Percentiles rank a stretch among this genome's conserved stretches.
These are phyloP conservation scores for Donacobius atricapilla DNA, from an alignment of 2,113 vertebrate genomes.

Conservation along the genomic window DNA sequence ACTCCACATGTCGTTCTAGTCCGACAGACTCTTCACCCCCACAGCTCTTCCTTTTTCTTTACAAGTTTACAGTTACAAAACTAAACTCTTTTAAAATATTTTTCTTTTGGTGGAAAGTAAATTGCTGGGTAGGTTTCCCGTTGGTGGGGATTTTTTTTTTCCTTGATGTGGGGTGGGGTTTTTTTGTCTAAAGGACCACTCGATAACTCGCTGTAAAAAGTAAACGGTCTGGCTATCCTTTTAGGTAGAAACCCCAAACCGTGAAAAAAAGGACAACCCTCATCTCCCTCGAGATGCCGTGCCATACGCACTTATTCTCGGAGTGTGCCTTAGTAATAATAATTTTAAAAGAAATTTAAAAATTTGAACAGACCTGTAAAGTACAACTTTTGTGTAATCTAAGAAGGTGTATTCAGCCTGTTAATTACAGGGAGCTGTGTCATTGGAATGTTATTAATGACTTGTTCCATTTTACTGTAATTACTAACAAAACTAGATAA, in stretches of 20 bases:
- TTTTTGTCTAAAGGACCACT: not conserved
- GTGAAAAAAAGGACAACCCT: not conserved
- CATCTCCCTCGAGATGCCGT: not conserved
- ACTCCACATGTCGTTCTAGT: not conserved
- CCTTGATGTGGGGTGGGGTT: too few species aligned
- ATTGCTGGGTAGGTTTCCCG: not conserved
- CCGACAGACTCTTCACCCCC: not conserved
- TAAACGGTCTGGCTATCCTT: not conserved
- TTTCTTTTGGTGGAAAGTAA: not conserved
- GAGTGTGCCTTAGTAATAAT: not conserved
- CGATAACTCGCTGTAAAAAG: not conserved
- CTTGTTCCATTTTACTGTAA: constrained; percentile 68
- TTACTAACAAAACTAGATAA: constrained; percentile 71
- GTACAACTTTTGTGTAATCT: constrained; percentile 57
- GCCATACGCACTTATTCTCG: not conserved
- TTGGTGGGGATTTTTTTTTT: not conserved
- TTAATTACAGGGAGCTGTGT: constrained; percentile 65
- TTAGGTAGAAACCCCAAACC: not conserved
- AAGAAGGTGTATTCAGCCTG: constrained; percentile 68
- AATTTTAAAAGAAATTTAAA: not conserved
- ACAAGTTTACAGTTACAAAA: not conserved
- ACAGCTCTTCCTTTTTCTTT: not conserved
- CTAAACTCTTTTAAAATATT: not conserved
- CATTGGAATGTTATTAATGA: constrained; percentile 70
- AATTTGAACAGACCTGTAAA: constrained; percentile 50